phyloP scores from a whole-genome alignment of 2,797 vertebrate species.

The Euphonia xanthogaster region DNA sequence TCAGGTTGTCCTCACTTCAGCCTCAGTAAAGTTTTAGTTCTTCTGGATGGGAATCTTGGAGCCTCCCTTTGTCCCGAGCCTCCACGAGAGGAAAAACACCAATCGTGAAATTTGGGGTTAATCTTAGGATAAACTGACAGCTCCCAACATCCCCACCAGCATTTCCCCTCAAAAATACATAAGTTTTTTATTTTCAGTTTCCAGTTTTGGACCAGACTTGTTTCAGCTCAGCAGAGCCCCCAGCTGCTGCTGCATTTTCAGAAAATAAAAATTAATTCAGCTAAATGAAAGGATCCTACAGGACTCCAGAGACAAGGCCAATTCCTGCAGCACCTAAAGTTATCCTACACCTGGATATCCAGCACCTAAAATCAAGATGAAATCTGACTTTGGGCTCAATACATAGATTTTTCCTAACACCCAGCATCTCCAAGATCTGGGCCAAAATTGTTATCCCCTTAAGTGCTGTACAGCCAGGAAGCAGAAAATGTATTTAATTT shows the following conservation, averaged over 20 bases:
- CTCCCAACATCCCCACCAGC: background rate
- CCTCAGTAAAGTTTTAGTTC: background rate
- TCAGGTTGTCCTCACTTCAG: background rate
- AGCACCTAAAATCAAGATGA: background rate
- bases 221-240: background rate
- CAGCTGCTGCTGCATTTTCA: background rate
- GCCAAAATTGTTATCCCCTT: background rate
- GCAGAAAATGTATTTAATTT: background rate
- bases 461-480: background rate
- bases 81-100: background rate
- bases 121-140: background rate
- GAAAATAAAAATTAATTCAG: background rate
- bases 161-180: background rate
- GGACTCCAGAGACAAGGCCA: background rate
- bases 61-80: background rate
- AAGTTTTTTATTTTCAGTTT: background rate
- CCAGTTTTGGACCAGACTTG: background rate
- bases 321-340: background rate
- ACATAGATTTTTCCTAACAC: background rate
- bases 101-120: background rate
- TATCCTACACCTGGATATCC: background rate
- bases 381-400: background rate
- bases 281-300: background rate
- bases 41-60: background rate
- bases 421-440: background rate